Evolutionary conservation across 30 jellyfish, hydroid and myxozoan species (phyloP).

Genomic region (Chrysaora quinquecirrha): DNA sequence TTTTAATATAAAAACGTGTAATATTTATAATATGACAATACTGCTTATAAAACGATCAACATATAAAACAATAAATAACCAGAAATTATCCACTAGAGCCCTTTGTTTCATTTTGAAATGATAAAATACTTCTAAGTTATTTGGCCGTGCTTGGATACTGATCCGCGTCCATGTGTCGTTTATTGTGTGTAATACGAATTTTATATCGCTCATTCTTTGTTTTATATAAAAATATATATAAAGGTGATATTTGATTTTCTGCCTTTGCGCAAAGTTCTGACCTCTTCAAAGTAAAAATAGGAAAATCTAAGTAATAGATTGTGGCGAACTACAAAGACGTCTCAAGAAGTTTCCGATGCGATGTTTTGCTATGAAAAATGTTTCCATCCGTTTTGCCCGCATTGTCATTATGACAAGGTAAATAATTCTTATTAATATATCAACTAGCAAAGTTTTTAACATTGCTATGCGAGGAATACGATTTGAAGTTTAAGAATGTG

Average conservation of each 20-base stretch:
- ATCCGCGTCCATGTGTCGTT: constrained; percentile 47
- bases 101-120: neutral
- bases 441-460: too few relatives aligned
- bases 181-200: constrained; percentile 30
- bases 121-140: constrained; percentile 60
- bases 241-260: constrained; percentile 20
- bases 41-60: constrained; percentile 62
- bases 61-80: constrained; percentile 6
- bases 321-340: neutral
- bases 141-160: constrained; percentile 53
- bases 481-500: too few relatives aligned
- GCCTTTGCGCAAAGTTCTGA: neutral
- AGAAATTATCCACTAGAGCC: neutral
- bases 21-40: neutral
- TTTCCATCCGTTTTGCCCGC: neutral
- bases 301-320: neutral
- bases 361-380: neutral
- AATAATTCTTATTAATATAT: too few relatives aligned
- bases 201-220: constrained; percentile 36
- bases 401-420: neutral
- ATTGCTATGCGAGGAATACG: too few relatives aligned
- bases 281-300: neutral
- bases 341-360: neutral
- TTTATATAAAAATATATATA: constrained; percentile 23
- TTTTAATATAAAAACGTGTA: too few relatives aligned